A percentile compares a stretch with the other conserved stretches of the same genome.
These are phyloP conservation scores for Aromia moschata DNA, from an alignment of 2,888 invertebrate species.

Conservation along the genomic window DNA sequence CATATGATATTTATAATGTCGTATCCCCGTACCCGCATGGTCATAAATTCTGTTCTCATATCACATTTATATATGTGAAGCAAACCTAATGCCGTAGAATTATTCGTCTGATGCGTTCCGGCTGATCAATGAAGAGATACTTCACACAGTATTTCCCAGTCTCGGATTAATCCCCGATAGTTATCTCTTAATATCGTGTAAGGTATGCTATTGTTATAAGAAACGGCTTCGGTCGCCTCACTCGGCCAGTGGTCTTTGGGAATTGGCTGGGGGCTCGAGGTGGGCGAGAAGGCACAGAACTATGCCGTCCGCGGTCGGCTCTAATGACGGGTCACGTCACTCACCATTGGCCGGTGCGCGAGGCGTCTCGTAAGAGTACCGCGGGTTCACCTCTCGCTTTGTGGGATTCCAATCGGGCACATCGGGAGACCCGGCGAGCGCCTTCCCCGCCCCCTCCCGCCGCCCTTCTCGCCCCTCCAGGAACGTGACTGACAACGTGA, in stretches of 20 bases:
- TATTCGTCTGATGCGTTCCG: no score
- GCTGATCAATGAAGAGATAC: background rate
- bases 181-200: conserved; percentile 30
- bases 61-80: background rate
- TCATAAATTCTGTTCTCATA: no score
- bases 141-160: background rate
- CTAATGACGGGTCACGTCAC: conserved; percentile 64
- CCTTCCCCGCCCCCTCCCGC: conserved; percentile 45
- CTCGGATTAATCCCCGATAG: conserved; percentile 21
- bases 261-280: conserved; percentile 49
- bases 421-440: conserved; percentile 57
- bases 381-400: conserved; percentile 53
- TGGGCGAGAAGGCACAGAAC: conserved; percentile 50
- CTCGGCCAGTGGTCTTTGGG: conserved; percentile 44
- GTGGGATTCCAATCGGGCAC: conserved; percentile 57
- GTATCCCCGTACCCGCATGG: no score
- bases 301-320: conserved; percentile 52
- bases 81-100: no score
- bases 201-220: conserved; percentile 39
- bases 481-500: conserved; percentile 56
- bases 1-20: no score
- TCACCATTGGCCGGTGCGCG: conserved; percentile 59
- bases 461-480: conserved; percentile 40
- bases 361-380: conserved; percentile 57
- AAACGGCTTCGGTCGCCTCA: conserved; percentile 32